Base-by-base conservation (phyloP, 2,797 vertebrate genomes). In the Lithobates sylvaticus region DNA sequence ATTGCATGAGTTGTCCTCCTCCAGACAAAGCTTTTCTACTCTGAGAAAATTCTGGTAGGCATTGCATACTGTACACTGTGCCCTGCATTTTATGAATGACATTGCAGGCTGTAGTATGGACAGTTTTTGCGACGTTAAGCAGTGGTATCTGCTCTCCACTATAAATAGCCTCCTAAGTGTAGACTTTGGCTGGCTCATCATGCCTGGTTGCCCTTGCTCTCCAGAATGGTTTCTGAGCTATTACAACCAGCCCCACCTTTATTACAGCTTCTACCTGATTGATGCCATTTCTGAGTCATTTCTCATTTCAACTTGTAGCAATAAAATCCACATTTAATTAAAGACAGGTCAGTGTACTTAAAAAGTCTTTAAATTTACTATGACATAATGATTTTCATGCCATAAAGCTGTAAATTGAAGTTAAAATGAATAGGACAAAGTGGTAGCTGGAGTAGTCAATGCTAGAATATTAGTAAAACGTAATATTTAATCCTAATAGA, bases 321-420 rank as follows among this genome's bases (percentile, higher is more conserved):
- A 70, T 83, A 87, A 87, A 83, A 78, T 87, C 75, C 75, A 64
- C 81, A 87, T 87, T 87, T 87, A 87, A 87, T 87, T 87, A 87
- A 87, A 87, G 77, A 69, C 85, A 87, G 85, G 85, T 87, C 80
- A 82, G 58, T 83, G 81, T 87, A 83, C 80, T 87, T 87, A 87
- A 87, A 87, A 83, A 83, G 85, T 87, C 68, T 78, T 87, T 87
- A 87, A 87, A 87, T 87, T 87, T 83, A 83, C 85, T 87, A 65
- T 83, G 85, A 78, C 81, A 83, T 83, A 78, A 74, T 68, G 68
- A 78, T 87, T 87, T 87, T 87, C 83, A 87, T 27, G 76, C 58
- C 69, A 67, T 67, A 69, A 78, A 54, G 76, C 76, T 73, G 69
- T 83, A 87, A 87, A 83, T 87, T 73, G 73, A 78, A 72, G 67